Evolutionary conservation across 2,113 vertebrate species (phyloP).

Genomic region (Clarias magur): DNA sequence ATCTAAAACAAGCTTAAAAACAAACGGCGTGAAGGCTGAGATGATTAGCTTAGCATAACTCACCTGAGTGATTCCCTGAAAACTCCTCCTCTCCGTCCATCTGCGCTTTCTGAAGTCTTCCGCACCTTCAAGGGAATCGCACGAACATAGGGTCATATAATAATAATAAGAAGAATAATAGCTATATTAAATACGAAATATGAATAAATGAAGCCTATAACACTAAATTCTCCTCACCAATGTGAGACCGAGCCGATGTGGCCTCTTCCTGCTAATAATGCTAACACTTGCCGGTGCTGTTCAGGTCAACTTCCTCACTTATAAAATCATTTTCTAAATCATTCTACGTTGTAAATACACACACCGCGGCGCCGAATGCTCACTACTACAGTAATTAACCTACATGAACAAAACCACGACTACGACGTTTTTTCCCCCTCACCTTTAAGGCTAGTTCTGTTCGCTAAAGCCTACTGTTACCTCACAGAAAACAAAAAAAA

Average conservation of each 20-base stretch:
- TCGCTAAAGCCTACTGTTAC: background rate
- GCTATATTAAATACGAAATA: background rate
- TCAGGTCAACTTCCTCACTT: background rate
- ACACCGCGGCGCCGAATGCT: background rate
- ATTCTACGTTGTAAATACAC: background rate
- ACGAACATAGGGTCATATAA: background rate
- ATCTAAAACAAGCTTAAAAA: background rate
- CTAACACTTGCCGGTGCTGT: background rate
- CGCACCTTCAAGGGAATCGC: background rate
- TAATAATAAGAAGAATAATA: background rate
- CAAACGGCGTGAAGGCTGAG: background rate
- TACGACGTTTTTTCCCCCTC: background rate
- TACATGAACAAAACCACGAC: background rate
- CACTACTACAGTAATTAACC: background rate
- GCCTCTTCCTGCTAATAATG: conserved; percentile 22
- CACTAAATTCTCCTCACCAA: background rate
- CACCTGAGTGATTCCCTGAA: conserved; percentile 69
- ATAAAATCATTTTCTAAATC: background rate
- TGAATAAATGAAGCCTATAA: no score
- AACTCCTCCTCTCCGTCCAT: conserved; percentile 77
- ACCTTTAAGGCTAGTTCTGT: background rate
- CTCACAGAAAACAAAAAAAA: background rate
- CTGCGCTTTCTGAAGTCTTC: background rate
- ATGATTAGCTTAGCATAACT: background rate
- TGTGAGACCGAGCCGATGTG: background rate